phyloP scores from a whole-genome alignment of 2,113 vertebrate genomes.

The Phycodurus eques region DNA sequence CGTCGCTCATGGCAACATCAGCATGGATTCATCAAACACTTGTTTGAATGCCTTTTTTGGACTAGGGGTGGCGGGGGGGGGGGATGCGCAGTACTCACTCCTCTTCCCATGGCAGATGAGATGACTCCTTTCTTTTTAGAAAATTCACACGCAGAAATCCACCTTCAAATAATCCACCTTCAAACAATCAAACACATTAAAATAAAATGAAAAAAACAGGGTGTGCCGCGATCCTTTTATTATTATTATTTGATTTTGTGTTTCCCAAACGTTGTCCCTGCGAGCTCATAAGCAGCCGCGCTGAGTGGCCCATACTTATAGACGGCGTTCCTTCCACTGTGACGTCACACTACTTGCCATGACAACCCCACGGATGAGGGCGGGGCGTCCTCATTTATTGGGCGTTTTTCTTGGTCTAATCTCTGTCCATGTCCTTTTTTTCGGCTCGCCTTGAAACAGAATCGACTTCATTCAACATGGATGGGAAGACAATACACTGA shows the following conservation, averaged over 20 bases:
- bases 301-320: constrained; percentile 66
- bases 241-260: not conserved
- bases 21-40: constrained; percentile 30
- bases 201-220: constrained; percentile 17
- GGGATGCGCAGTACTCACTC: constrained; percentile 67
- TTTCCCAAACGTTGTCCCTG: constrained; percentile 35
- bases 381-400: constrained; percentile 50
- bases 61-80: constrained; percentile 9
- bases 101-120: constrained; percentile 71
- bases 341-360: constrained; percentile 75
- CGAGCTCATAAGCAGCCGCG: constrained; percentile 50
- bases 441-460: not conserved
- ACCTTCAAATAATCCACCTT: constrained; percentile 45
- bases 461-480: not conserved
- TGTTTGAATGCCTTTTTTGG: constrained; percentile 36
- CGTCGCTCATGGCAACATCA: constrained; percentile 6
- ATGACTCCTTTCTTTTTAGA: constrained; percentile 29
- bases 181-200: constrained; percentile 26
- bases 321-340: constrained; percentile 61
- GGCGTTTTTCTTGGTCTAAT: constrained; percentile 11
- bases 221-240: constrained; percentile 11
- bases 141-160: constrained; percentile 45
- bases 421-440: not conserved
- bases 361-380: constrained; percentile 72
- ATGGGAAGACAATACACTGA: not conserved